These are phyloP conservation scores for Centroberyx gerrardi DNA, from an alignment of 2,797 vertebrate species.

Conservation along the genomic window DNA sequence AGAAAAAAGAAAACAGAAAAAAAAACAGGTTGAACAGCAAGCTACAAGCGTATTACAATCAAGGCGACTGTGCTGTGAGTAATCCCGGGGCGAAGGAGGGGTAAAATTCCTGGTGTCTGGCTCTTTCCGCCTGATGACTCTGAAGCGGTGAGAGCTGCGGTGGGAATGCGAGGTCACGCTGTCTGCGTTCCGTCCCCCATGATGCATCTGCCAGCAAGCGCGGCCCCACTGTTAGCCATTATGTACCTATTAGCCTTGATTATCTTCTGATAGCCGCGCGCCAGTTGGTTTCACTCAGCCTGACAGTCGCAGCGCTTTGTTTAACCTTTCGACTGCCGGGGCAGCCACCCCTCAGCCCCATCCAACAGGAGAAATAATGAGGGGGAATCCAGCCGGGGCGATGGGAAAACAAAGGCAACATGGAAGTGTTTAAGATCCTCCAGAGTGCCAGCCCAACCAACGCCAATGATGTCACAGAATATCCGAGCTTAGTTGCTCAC, in stretches of 20 bases:
- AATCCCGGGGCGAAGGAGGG: slow-evolving; percentile 62
- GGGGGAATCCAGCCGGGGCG: slow-evolving; percentile 75
- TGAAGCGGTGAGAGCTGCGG: slow-evolving; percentile 70
- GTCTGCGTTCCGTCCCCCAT: slow-evolving; percentile 88
- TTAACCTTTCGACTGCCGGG: slow-evolving; percentile 94
- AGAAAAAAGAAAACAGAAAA: slow-evolving; percentile 3
- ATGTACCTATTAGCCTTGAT: slow-evolving; percentile 99
- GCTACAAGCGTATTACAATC: slow-evolving; percentile 50
- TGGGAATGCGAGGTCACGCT: slow-evolving; percentile 83
- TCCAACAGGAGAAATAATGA: slow-evolving; percentile 89
- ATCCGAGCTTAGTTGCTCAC: neutral
- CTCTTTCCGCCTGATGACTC: slow-evolving; percentile 74
- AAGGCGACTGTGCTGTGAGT: slow-evolving; percentile 50
- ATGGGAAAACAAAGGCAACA: slow-evolving; percentile 85
- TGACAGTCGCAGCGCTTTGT: slow-evolving; percentile 95
- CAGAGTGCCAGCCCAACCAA: slow-evolving; percentile 30
- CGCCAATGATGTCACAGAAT: slow-evolving; percentile 38
- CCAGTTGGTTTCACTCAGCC: slow-evolving; percentile 97
- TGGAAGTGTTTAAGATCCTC: slow-evolving; percentile 74
- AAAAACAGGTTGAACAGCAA: slow-evolving; percentile 24
- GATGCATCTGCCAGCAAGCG: slow-evolving; percentile 92
- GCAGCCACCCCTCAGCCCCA: slow-evolving; percentile 79
- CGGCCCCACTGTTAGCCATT: slow-evolving; percentile 95
- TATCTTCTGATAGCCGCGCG: slow-evolving; percentile 94
- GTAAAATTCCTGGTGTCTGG: slow-evolving; percentile 75